Conservation (phyloP, 2,888 invertebrate species). For the Euclidia mi region DNA sequence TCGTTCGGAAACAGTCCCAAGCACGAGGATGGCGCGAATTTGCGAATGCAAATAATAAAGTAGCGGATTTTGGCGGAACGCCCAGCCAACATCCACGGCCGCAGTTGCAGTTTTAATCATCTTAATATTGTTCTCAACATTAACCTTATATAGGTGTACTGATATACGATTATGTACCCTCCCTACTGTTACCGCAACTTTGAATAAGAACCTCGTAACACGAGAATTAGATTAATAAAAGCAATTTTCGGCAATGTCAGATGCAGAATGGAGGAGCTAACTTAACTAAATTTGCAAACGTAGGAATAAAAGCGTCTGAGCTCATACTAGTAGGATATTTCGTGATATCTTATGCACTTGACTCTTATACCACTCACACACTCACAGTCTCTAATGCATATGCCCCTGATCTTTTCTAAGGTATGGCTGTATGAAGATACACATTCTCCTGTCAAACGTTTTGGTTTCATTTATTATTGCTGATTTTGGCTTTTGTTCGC, state of each 20-base stretch:
- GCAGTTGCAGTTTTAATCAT: slow-evolving; percentile 60
- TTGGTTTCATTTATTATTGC: too few relatives aligned
- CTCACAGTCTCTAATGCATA: too few relatives aligned
- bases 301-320: slow-evolving; percentile 8
- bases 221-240: slow-evolving; percentile 40
- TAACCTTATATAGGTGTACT: slow-evolving; percentile 44
- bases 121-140: slow-evolving; percentile 55
- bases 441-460: too few relatives aligned
- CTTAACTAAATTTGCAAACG: slow-evolving; percentile 13
- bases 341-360: not conserved
- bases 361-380: too few relatives aligned
- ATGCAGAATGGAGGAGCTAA: slow-evolving; percentile 14
- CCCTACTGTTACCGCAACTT: slow-evolving; percentile 20
- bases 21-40: slow-evolving; percentile 58
- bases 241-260: slow-evolving; percentile 23
- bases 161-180: slow-evolving; percentile 47
- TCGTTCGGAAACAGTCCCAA: slow-evolving; percentile 61
- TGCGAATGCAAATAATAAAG: slow-evolving; percentile 62
- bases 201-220: slow-evolving; percentile 41
- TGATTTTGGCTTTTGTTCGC: too few relatives aligned
- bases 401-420: too few relatives aligned
- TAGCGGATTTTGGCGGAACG: slow-evolving; percentile 47
- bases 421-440: too few relatives aligned
- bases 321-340: not conserved
- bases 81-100: slow-evolving; percentile 37